Percentiles rank a stretch among this genome's conserved stretches.
These are phyloP conservation scores for Tetragonisca angustula DNA, from an alignment of 2,888 invertebrate genomes.

Conservation along the genomic window DNA sequence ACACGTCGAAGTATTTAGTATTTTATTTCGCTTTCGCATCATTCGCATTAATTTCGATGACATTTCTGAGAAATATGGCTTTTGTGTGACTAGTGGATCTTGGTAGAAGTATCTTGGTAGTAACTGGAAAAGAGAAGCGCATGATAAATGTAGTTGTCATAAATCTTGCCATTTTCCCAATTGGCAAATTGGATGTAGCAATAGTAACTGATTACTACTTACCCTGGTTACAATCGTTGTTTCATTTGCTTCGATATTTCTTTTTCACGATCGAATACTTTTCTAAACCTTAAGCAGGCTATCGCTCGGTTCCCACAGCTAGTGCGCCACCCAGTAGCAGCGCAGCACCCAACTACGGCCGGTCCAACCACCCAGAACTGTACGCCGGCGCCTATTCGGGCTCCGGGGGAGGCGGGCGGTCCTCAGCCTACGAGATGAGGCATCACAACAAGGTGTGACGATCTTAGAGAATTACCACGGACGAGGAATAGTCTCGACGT, in stretches of 20 bases:
- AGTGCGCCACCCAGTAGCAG: slow-evolving; percentile 85
- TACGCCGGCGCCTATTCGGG: slow-evolving; percentile 90
- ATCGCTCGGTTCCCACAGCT: slow-evolving; percentile 84
- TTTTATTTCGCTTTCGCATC: slow-evolving; percentile 38
- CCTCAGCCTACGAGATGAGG: slow-evolving; percentile 90
- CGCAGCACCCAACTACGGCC: slow-evolving; percentile 84
- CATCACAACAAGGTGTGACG: slow-evolving; percentile 89
- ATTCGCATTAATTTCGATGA: slow-evolving; percentile 7
- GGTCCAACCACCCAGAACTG: slow-evolving; percentile 86
- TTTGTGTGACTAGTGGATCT: slow-evolving; percentile 23
- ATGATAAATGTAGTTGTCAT: slow-evolving; percentile 19
- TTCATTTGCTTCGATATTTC: slow-evolving; percentile 58
- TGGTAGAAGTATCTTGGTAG: slow-evolving; percentile 8
- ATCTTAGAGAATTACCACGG: slow-evolving; percentile 68
- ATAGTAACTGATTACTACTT: slow-evolving; percentile 18
- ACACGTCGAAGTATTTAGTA: background rate
- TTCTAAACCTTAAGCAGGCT: slow-evolving; percentile 82
- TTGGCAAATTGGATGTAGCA: background rate
- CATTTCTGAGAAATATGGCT: slow-evolving; percentile 13
- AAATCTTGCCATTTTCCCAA: background rate
- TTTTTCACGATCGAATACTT: slow-evolving; percentile 65
- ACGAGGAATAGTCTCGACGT: slow-evolving; percentile 65
- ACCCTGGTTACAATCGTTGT: slow-evolving; percentile 32
- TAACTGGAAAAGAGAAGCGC: slow-evolving; percentile 5
- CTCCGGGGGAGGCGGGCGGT: slow-evolving; percentile 79